phyloP scores from a whole-genome alignment of 2,888 invertebrate genomes.

The Latrodectus elegans region DNA sequence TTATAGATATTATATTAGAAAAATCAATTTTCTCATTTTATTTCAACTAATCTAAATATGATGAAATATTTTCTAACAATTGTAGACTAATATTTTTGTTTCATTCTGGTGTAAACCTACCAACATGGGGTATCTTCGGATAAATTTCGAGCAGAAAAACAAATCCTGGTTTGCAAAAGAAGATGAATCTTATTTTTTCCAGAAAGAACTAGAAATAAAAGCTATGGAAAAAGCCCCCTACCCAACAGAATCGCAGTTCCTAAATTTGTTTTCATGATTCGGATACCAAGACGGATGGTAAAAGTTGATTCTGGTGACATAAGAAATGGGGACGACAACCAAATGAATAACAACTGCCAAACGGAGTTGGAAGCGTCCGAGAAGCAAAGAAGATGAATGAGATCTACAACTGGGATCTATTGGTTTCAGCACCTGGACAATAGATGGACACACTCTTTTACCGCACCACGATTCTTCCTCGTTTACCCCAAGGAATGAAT shows the following conservation, averaged over 20 bases:
- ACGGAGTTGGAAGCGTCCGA: conserved; percentile 41
- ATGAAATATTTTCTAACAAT: too few species aligned
- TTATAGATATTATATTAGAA: too few species aligned
- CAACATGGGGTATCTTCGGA: too few species aligned
- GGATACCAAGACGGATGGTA: conserved; percentile 58
- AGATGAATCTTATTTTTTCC: background rate
- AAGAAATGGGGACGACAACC: conserved; percentile 56
- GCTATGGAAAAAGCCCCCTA: background rate
- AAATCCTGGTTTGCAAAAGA: background rate
- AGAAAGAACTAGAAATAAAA: background rate
- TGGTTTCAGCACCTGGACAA: conserved; percentile 54
- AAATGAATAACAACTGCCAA: conserved; percentile 67
- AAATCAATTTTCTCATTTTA: too few species aligned
- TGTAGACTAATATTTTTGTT: too few species aligned
- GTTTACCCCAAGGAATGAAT: conserved; percentile 47
- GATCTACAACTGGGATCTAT: conserved; percentile 40
- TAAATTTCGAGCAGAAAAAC: too few species aligned
- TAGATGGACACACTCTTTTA: conserved; percentile 42
- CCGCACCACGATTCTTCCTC: conserved; percentile 39
- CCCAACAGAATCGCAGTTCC: conserved; percentile 37
- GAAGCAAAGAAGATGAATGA: conserved; percentile 26
- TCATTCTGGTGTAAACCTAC: too few species aligned
- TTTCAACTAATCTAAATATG: too few species aligned
- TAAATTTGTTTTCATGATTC: conserved; percentile 61
- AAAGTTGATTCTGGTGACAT: conserved; percentile 58